A percentile compares a stretch with the other conserved stretches of the same genome.
Conservation (phyloP, 2,888 invertebrate genomes). For the Slavum lentiscoides region DNA sequence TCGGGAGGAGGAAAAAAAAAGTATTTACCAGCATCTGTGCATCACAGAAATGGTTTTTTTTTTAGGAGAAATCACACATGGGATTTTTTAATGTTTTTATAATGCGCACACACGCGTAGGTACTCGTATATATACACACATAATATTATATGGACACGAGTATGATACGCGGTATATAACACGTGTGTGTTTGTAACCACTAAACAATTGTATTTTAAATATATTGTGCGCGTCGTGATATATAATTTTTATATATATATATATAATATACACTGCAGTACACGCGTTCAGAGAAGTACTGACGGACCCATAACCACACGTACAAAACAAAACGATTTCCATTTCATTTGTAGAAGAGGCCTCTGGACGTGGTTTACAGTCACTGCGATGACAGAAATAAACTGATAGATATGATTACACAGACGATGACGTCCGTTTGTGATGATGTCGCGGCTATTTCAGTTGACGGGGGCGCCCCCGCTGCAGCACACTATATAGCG, state of each 20-base stretch:
- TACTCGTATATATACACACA: neutral
- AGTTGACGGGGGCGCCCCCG: conserved; percentile 39
- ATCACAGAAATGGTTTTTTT: neutral
- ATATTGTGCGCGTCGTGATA: no score
- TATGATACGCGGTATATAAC: neutral
- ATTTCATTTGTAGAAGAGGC: conserved; percentile 1
- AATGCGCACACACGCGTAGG: neutral
- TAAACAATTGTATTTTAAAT: no score
- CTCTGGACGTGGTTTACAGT: conserved; percentile 4
- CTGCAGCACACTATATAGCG: conserved; percentile 10
- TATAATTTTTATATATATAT: neutral
- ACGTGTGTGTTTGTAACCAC: neutral
- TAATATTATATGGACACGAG: neutral
- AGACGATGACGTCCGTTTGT: conserved; percentile 49
- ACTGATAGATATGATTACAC: conserved; percentile 51
- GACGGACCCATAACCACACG: neutral
- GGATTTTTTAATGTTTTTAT: conserved; percentile 1
- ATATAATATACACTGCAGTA: neutral
- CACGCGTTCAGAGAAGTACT: neutral
- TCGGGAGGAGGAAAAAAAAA: neutral
- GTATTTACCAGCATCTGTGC: neutral
- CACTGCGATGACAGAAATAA: conserved; percentile 52
- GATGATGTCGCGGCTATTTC: conserved; percentile 51
- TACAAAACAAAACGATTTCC: conserved; percentile 26
- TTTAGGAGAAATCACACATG: neutral